phyloP scores from a whole-genome alignment of 1,140 invertebrate species.

The Lucilia cuprina region DNA sequence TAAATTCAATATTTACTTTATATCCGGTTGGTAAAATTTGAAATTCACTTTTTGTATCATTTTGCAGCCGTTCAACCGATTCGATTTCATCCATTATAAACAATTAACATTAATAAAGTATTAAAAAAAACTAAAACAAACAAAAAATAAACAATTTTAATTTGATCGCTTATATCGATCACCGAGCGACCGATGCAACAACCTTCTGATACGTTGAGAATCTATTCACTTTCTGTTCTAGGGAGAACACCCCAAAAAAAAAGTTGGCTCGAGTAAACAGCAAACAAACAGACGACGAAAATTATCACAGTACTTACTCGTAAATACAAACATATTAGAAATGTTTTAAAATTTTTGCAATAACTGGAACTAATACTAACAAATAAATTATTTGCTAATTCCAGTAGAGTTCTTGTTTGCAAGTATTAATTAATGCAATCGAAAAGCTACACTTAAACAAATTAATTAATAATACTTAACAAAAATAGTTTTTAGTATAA shows the following conservation, averaged over 20 bases:
- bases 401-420: too few relatives aligned
- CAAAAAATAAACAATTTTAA: too few relatives aligned
- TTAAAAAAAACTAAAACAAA: not conserved
- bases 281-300: not conserved
- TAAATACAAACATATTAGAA: not conserved
- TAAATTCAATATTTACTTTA: constrained; percentile 19
- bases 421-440: too few relatives aligned
- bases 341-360: not conserved
- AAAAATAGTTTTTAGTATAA: too few relatives aligned
- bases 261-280: not conserved
- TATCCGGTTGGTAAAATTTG: not conserved
- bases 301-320: not conserved
- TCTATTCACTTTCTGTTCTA: constrained; percentile 1
- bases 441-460: too few relatives aligned
- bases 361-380: not conserved
- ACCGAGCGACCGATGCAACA: not conserved
- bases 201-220: not conserved
- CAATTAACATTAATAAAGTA: not conserved
- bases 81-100: not conserved
- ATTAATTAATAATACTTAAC: too few relatives aligned
- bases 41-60: not conserved
- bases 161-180: not conserved
- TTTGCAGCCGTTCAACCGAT: not conserved
- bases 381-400: not conserved
- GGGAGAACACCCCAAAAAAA: not conserved